Evolutionary conservation across 1,140 invertebrate species (phyloP).

Genomic region (Drosophila triauraria): DNA sequence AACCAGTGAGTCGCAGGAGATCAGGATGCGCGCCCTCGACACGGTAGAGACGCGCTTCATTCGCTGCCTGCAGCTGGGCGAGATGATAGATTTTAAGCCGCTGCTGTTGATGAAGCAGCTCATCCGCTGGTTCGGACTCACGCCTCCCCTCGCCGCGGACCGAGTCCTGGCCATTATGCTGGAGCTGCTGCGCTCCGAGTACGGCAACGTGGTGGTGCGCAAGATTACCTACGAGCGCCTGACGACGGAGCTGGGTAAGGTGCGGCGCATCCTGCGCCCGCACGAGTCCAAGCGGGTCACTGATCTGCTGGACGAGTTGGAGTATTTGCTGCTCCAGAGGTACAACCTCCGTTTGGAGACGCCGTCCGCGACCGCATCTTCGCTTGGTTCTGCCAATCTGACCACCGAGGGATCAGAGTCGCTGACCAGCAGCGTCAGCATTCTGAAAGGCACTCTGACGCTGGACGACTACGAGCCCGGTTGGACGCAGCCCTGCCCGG

Average conservation of each 20-base stretch:
- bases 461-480: constrained; percentile 56
- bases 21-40: constrained; percentile 74
- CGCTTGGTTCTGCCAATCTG: not conserved
- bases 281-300: constrained; percentile 8
- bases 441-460: not conserved
- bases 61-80: constrained; percentile 51
- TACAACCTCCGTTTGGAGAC: constrained; percentile 14
- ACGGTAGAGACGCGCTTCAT: constrained; percentile 64
- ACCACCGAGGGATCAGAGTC: constrained; percentile 9
- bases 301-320: constrained; percentile 59
- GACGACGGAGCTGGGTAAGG: constrained; percentile 58
- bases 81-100: constrained; percentile 59
- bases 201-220: constrained; percentile 34
- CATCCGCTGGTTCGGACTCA: constrained; percentile 74
- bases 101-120: constrained; percentile 70
- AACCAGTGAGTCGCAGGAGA: constrained; percentile 68
- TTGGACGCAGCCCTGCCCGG: constrained; percentile 52
- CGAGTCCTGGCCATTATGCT: constrained; percentile 68
- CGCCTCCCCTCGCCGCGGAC: constrained; percentile 42
- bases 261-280: constrained; percentile 37
- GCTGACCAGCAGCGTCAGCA: not conserved
- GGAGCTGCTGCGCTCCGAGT: constrained; percentile 61
- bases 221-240: constrained; percentile 59
- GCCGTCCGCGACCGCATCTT: not conserved
- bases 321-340: constrained; percentile 17